Evolutionary conservation across 2,797 vertebrate genomes (phyloP), one percentile per base, ranked within the genome.

Genomic region (Enteromius afrohamiltoni): DNA sequence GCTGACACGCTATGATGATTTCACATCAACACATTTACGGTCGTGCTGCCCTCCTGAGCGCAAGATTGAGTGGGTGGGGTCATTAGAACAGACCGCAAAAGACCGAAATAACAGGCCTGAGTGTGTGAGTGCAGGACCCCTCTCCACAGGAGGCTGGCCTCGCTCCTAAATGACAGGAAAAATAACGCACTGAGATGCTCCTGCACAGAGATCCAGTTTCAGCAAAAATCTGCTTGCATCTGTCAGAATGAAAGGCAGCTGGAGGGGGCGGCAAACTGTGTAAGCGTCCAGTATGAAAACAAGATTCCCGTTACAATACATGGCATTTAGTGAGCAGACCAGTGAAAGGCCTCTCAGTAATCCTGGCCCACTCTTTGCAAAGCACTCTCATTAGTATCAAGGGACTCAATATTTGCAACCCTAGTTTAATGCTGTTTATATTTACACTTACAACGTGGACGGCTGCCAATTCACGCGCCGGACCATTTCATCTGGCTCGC

Each of bases 161-260:
- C 91, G 91, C 47, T 88, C 89, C 89, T 94, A 90, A 92, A 91
- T 92, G 95, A 94, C 64, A 89, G 93, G 86, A 83, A 92, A 92
- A 93, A 92, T 81, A 86, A 86, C 88, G 86, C 89, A 37, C 23
- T 58, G 83, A 47, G 85, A 85, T 65, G 58, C 79, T 79, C 26
- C 76, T 74, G 82, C 85, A 85, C 83, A 68, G 21, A 91, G 92
- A 88, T 91, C 89, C 37, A 86, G 91, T 94, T 94, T 94, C 94
- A 92, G 89, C 10, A 75, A 93, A 93, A 96, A 95, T 94, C 93
- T 89, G 93, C 94, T 94, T 85, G 89, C 93, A 92, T 95, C 95
- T 92, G 93, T 94, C 94, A 92, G 92, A 93, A 94, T 92, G 90
- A 91, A 90, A 92, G 95, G 94, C 95, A 95, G 95, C 93, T 93